phyloP scores from a whole-genome alignment of 2,797 vertebrate species.

The Nyctalus aviator region DNA sequence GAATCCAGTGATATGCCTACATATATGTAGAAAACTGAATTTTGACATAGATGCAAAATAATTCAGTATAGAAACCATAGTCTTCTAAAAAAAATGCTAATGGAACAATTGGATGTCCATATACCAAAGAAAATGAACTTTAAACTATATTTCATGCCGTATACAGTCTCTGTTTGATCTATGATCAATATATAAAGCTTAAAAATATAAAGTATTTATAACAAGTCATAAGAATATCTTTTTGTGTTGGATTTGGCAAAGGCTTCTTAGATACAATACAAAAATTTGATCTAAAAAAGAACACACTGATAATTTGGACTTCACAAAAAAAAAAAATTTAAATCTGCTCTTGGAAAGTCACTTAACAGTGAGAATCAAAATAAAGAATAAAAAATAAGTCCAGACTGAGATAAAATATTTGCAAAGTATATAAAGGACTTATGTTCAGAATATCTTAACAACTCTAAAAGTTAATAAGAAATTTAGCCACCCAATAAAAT shows the following conservation, averaged over 20 bases:
- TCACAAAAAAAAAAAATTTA: no score
- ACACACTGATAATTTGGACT: not conserved
- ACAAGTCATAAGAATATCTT: not conserved
- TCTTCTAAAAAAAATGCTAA: not conserved
- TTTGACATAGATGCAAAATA: conserved; percentile 3
- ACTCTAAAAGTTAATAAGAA: not conserved
- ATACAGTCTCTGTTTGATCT: not conserved
- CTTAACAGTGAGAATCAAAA: not conserved
- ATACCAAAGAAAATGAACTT: not conserved
- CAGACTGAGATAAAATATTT: conserved; percentile 1
- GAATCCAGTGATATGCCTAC: not conserved
- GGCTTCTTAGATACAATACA: not conserved
- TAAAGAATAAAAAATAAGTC: conserved; percentile 19
- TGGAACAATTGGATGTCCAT: conserved; percentile 7
- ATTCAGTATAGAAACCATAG: not conserved
- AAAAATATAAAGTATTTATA: not conserved
- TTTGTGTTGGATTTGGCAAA: not conserved
- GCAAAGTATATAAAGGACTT: not conserved
- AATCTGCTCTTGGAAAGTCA: not conserved
- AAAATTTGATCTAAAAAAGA: conserved; percentile 23
- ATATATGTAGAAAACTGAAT: not conserved
- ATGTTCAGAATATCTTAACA: not conserved
- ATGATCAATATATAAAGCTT: not conserved
- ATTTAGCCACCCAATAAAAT: not conserved
- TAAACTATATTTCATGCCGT: not conserved